Evolutionary conservation across 2,888 invertebrate species (phyloP), one percentile per base, ranked within the genome.

Genomic region (Ochropleura leucogaster): DNA sequence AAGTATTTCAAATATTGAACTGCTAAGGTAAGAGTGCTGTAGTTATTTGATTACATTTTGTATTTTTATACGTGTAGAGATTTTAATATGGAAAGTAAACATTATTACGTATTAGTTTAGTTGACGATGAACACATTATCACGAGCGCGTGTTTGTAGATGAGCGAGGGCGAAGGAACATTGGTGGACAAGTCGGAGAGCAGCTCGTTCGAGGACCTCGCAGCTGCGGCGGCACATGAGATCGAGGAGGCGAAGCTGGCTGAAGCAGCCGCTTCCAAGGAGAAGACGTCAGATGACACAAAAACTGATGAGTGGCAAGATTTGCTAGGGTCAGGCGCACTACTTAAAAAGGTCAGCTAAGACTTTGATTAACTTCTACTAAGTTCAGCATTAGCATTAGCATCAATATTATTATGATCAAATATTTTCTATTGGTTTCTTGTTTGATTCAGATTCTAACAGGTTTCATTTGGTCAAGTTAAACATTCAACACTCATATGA

Each of bases 301-400:
- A 93, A 88, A 85, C 89, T 72, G 94, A 97, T 42, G 97, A 97
- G 84, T 98, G 98, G 97, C 96, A 98, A 85, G 98, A 98, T 93
- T 97, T 99, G 71, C 95, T 98, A 74, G 98, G 98, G 18, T 98
- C 98, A 94, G 98, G 98, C 46, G 97, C 98, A 78, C 92, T 98
- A 51, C 93, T 97, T 55, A 97, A 97, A 92, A 97, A 97, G 94
- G 97, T 96, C 77, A 86, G 84, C 67, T 65, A 74, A 49, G 44
- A 64, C 62, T 64, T 51, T 30, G 55, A 74, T 72, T 72, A 70
- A 64, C 65, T 72, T 0, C n/a, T n/a, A n/a, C n/a, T n/a, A n/a
- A n/a, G n/a, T n/a, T n/a, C n/a, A n/a, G n/a, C n/a, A n/a, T n/a
- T n/a, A n/a, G n/a, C n/a, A n/a, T n/a, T n/a, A 68, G 59, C 14